Percentiles rank a stretch among this genome's conserved stretches.
phyloP scores from a whole-genome alignment of 2,113 vertebrate species.

The Helogale parvula region DNA sequence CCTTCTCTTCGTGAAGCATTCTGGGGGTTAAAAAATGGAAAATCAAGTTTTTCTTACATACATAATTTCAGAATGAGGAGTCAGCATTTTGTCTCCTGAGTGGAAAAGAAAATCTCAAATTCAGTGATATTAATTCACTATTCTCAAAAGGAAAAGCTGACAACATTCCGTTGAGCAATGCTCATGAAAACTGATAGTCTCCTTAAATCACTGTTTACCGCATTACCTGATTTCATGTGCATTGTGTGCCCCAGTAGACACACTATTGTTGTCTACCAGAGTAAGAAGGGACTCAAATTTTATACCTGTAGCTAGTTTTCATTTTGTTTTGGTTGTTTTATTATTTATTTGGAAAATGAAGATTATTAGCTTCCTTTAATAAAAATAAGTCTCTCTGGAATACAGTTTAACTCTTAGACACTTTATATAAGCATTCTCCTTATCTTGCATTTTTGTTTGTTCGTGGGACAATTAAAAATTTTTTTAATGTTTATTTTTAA shows the following conservation, averaged over 20 bases:
- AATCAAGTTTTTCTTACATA: not conserved
- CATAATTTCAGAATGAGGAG: constrained; percentile 59
- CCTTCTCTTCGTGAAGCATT: constrained; percentile 10
- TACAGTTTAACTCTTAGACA: not conserved
- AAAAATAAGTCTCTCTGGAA: not conserved
- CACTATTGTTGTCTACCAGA: not conserved
- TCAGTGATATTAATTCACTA: constrained; percentile 13
- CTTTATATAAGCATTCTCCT: not conserved
- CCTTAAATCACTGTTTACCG: not conserved
- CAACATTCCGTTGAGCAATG: constrained; percentile 21
- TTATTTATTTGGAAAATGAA: not conserved
- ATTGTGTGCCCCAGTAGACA: not conserved
- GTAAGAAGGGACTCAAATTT: not conserved
- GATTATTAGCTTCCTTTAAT: not conserved
- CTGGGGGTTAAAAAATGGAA: constrained; percentile 51
- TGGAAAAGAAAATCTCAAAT: not conserved
- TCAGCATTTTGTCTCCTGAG: constrained; percentile 23
- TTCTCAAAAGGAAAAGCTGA: constrained; percentile 24
- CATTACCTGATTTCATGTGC: not conserved
- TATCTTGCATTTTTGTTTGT: not conserved
- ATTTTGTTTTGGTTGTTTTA: not conserved
- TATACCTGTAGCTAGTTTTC: not conserved
- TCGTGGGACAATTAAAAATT: not conserved
- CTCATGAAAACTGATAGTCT: not conserved
- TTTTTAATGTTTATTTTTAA: no score